These are phyloP conservation scores for Lasioglossum leucozonium DNA, from an alignment of 2,888 invertebrate species.

Conservation along the genomic window DNA sequence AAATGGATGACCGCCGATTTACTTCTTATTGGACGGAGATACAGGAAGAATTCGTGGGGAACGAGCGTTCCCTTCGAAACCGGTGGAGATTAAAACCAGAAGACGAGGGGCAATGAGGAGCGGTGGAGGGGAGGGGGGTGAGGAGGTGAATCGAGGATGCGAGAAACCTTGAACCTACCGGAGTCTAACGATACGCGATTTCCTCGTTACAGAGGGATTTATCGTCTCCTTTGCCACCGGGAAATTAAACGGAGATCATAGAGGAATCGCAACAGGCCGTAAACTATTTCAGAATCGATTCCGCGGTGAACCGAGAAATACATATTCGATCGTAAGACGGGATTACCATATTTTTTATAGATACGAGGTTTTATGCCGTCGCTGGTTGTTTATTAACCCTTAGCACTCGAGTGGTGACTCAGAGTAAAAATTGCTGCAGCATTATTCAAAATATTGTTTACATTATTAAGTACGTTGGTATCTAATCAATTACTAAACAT, in stretches of 20 bases:
- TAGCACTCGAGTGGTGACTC: too few species aligned
- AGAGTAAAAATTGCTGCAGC: too few species aligned
- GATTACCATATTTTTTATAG: too few species aligned
- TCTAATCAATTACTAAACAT: too few species aligned
- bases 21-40: conserved; percentile 68
- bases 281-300: not conserved
- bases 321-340: not conserved
- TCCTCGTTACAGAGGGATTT: conserved; percentile 60
- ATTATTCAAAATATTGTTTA: too few species aligned
- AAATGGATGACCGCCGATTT: conserved; percentile 63
- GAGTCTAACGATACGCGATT: conserved; percentile 51
- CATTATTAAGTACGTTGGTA: too few species aligned
- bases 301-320: not conserved
- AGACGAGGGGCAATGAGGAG: conserved; percentile 7
- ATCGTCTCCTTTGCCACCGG: conserved; percentile 42
- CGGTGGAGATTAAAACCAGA: conserved; percentile 57
- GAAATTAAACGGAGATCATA: conserved; percentile 30
- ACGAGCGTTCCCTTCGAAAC: conserved; percentile 39
- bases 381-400: too few species aligned
- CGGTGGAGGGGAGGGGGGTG: not conserved
- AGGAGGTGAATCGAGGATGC: not conserved
- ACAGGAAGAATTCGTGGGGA: conserved; percentile 66
- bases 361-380: too few species aligned
- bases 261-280: not conserved
- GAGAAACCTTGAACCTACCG: conserved; percentile 62